These are phyloP conservation scores for Noctua comes DNA, from an alignment of 2,888 invertebrate genomes.

Conservation along the genomic window DNA sequence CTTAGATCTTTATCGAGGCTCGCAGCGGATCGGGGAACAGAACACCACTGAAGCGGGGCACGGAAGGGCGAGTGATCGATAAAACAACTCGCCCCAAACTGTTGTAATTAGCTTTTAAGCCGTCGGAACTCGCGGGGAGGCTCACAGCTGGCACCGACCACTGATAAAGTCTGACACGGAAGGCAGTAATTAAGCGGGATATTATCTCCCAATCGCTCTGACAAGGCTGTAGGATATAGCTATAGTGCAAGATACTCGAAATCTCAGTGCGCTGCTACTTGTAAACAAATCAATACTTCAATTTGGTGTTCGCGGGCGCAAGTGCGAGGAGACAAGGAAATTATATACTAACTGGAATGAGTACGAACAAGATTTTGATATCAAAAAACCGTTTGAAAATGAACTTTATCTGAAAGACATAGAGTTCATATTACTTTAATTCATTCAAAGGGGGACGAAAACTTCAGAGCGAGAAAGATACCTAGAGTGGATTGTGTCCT, in stretches of 20 bases:
- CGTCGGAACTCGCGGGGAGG: constrained; percentile 79
- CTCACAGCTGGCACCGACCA: constrained; percentile 82
- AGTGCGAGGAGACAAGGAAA: constrained; percentile 64
- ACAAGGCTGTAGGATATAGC: constrained; percentile 83
- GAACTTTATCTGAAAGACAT: too few species aligned
- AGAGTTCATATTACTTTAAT: too few species aligned
- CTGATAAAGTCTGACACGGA: constrained; percentile 87
- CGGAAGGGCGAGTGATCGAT: constrained; percentile 85
- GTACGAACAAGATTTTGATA: too few species aligned
- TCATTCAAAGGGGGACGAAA: too few species aligned
- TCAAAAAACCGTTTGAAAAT: too few species aligned
- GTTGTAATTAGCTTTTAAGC: constrained; percentile 83
- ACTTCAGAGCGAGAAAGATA: too few species aligned
- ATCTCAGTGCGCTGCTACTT: constrained; percentile 76
- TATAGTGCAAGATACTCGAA: constrained; percentile 77
- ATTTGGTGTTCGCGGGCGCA: constrained; percentile 79
- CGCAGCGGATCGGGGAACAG: constrained; percentile 70
- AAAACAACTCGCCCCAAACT: constrained; percentile 83
- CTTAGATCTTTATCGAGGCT: constrained; percentile 80
- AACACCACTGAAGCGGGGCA: constrained; percentile 76
- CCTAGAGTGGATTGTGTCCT: too few species aligned
- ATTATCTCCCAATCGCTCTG: constrained; percentile 86
- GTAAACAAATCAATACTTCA: constrained; percentile 89
- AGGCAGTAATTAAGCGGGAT: constrained; percentile 85
- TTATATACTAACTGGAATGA: too few species aligned